phyloP scores from a whole-genome alignment of 2,113 vertebrate genomes.

The Caretta caretta region DNA sequence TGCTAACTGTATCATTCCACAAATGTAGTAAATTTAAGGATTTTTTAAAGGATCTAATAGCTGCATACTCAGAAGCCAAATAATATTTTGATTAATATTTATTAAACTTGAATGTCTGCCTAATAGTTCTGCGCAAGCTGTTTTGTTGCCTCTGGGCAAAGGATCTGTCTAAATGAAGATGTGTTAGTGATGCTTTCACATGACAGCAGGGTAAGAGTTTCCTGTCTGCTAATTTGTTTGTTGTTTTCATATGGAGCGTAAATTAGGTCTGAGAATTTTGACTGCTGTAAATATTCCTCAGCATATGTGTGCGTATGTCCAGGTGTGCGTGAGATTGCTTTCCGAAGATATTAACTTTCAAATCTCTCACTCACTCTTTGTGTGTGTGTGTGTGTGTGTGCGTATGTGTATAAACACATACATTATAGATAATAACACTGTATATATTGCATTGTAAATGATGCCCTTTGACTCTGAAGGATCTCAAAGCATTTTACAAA shows the following conservation, averaged over 20 bases:
- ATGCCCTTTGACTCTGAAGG: neutral
- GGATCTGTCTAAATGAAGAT: constrained; percentile 1
- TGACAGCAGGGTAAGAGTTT: neutral
- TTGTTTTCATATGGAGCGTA: constrained; percentile 1
- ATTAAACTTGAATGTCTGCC: constrained; percentile 11
- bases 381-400: neutral
- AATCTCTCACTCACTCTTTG: neutral
- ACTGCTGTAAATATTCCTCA: neutral
- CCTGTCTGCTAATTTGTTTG: constrained; percentile 2
- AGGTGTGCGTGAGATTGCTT: neutral
- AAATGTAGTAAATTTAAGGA: constrained; percentile 41
- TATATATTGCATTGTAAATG: accelerated
- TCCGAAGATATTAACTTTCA: neutral
- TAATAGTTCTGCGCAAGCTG: neutral
- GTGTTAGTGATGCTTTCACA: neutral
- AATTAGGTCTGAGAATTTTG: constrained; percentile 35
- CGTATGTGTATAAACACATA: neutral
- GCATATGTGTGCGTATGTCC: neutral
- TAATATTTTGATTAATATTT: neutral
- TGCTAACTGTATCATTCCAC: constrained; percentile 37
- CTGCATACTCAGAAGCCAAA: neutral
- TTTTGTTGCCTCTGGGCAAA: neutral
- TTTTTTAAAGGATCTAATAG: constrained; percentile 3
- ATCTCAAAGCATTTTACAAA: neutral
- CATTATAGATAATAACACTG: neutral